Evolutionary conservation across 2,797 vertebrate genomes (phyloP).

Genomic region (Spinus olivaceus): DNA sequence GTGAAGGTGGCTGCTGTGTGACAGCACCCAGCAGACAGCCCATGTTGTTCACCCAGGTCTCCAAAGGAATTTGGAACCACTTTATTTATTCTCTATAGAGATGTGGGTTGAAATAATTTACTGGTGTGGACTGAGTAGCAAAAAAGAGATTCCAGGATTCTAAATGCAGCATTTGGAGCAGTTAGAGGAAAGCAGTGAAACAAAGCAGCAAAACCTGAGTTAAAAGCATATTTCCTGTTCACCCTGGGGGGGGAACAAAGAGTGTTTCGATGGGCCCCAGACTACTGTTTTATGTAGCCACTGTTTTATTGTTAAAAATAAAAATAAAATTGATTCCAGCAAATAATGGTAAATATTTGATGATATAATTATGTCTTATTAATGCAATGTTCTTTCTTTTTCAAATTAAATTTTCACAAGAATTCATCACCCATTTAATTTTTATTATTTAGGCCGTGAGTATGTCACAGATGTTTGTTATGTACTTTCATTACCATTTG

Average conservation of each 20-base stretch:
- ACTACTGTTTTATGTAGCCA: constrained; percentile 12
- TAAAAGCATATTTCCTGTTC: not conserved
- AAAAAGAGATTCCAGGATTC: not conserved
- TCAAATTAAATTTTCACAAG: constrained; percentile 74
- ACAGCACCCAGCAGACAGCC: not conserved
- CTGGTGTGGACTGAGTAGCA: not conserved
- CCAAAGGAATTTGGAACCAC: not conserved
- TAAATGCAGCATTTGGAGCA: not conserved
- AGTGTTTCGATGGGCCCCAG: not conserved
- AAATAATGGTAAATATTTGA: constrained; percentile 79
- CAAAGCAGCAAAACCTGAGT: not conserved
- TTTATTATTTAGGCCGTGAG: constrained; percentile 71
- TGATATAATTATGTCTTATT: constrained; percentile 78
- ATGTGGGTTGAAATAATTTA: not conserved
- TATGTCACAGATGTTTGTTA: constrained; percentile 72
- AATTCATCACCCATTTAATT: constrained; percentile 71
- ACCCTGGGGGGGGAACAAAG: not conserved
- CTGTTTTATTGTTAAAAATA: constrained; percentile 64
- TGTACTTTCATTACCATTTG: constrained; percentile 73
- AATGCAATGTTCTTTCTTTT: constrained; percentile 74
- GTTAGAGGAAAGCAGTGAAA: not conserved
- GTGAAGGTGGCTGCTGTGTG: not conserved
- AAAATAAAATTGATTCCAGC: constrained; percentile 67
- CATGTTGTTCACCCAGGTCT: not conserved
- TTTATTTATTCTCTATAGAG: not conserved